Percentiles rank a stretch among this genome's conserved stretches.
These are phyloP conservation scores for Notospermus geniculatus DNA, from an alignment of 1,140 invertebrate species.

Conservation along the genomic window DNA sequence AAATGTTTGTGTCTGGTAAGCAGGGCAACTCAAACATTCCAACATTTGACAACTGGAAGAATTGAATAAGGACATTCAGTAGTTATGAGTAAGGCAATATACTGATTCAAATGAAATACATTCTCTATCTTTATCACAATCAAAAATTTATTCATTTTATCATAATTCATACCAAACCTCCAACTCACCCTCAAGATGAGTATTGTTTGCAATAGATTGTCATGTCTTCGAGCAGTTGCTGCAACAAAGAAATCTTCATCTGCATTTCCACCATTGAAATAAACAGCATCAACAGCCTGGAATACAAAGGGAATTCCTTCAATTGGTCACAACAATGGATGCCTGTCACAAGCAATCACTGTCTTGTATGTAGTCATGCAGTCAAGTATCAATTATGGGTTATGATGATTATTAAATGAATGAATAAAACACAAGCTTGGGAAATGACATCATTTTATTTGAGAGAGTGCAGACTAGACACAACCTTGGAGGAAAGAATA, in stretches of 20 bases:
- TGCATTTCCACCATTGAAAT: conserved; percentile 48
- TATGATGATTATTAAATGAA: too few species aligned
- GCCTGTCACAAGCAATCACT: too few species aligned
- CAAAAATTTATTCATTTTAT: background rate
- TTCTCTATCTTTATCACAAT: conserved; percentile 6
- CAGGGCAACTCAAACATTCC: conserved; percentile 66
- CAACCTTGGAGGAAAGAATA: too few species aligned
- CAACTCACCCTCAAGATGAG: conserved; percentile 38
- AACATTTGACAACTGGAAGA: conserved; percentile 62
- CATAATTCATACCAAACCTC: too few species aligned
- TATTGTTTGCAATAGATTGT: conserved; percentile 39
- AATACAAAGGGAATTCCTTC: background rate
- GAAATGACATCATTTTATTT: too few species aligned
- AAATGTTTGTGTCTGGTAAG: conserved; percentile 66
- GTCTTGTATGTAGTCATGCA: too few species aligned
- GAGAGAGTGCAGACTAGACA: too few species aligned
- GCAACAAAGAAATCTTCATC: conserved; percentile 48
- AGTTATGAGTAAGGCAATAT: too few species aligned
- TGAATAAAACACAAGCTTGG: too few species aligned
- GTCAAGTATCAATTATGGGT: too few species aligned
- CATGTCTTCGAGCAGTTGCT: conserved; percentile 49
- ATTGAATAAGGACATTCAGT: too few species aligned
- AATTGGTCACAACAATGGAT: too few species aligned
- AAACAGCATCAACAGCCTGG: conserved; percentile 53
- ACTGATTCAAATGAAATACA: background rate